These are phyloP conservation scores for Planococcus citri DNA, from an alignment of 1,140 invertebrate species.

Conservation along the genomic window DNA sequence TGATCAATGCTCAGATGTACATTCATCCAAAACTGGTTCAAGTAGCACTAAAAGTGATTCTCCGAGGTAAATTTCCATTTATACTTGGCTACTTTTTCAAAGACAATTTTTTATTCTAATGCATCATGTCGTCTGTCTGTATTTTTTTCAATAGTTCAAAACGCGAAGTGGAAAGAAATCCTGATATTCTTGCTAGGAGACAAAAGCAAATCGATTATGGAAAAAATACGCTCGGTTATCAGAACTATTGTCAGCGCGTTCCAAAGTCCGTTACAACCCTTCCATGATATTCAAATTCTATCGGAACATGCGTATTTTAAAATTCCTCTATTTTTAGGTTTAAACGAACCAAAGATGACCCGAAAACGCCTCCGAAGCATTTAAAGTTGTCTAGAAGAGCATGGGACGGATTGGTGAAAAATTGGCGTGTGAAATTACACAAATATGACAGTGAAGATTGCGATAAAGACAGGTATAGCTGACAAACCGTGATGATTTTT, in stretches of 20 bases:
- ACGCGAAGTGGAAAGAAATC: constrained; percentile 56
- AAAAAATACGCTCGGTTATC: constrained; percentile 82
- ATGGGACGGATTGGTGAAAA: constrained; percentile 75
- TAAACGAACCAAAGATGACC: constrained; percentile 54
- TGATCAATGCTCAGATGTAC: background rate
- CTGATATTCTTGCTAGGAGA: constrained; percentile 52
- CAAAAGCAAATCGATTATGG: constrained; percentile 93
- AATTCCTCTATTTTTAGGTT: constrained; percentile 37
- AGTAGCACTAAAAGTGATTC: background rate
- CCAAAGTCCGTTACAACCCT: constrained; percentile 53
- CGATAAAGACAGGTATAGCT: constrained; percentile 16
- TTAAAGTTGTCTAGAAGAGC: constrained; percentile 76
- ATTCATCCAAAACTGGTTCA: background rate
- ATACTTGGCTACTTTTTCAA: background rate
- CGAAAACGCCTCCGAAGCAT: constrained; percentile 74
- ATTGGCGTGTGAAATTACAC: constrained; percentile 76
- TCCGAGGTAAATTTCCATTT: background rate
- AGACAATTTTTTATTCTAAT: no score
- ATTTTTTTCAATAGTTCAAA: no score
- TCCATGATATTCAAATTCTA: no score
- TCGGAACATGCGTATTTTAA: no score
- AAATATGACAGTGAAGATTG: constrained; percentile 40
- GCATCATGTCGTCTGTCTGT: constrained; percentile 5
- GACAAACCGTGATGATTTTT: background rate
- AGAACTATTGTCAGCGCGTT: constrained; percentile 56